phyloP scores from a whole-genome alignment of 2,113 vertebrate genomes.

The Heterocephalus glaber region DNA sequence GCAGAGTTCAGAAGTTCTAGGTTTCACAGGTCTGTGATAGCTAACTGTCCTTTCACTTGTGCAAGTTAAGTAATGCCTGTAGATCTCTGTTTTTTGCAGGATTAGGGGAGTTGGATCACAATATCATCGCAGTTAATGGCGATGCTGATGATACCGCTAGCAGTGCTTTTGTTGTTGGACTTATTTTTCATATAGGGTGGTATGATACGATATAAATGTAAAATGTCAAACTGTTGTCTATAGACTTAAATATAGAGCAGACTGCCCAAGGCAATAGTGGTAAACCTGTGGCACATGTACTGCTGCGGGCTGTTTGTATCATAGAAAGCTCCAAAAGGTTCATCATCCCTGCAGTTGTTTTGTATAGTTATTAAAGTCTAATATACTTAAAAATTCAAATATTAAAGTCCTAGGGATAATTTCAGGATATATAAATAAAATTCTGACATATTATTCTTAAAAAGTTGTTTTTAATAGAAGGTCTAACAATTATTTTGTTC shows the following conservation, averaged over 20 bases:
- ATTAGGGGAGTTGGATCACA: not conserved
- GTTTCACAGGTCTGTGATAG: not conserved
- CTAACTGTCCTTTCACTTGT: not conserved
- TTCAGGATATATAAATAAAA: not conserved
- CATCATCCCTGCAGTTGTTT: not conserved
- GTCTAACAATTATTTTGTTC: not conserved
- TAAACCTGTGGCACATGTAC: fast-evolving
- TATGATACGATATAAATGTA: too few species aligned
- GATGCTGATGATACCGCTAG: not conserved
- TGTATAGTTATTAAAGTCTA: not conserved
- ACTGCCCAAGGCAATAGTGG: not conserved
- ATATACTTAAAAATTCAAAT: not conserved
- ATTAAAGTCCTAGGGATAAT: not conserved
- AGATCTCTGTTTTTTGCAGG: not conserved
- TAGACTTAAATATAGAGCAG: not conserved
- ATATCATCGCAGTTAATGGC: not conserved
- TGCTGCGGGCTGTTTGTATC: not conserved
- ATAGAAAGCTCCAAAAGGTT: not conserved
- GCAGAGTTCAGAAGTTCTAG: not conserved
- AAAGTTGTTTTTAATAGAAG: not conserved
- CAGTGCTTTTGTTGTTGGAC: not conserved
- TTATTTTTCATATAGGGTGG: not conserved
- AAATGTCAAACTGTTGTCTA: not conserved
- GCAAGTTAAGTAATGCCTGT: not conserved
- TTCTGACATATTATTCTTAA: not conserved